Base-by-base conservation (phyloP, 2,113 vertebrate species). In the Panurus biarmicus region DNA sequence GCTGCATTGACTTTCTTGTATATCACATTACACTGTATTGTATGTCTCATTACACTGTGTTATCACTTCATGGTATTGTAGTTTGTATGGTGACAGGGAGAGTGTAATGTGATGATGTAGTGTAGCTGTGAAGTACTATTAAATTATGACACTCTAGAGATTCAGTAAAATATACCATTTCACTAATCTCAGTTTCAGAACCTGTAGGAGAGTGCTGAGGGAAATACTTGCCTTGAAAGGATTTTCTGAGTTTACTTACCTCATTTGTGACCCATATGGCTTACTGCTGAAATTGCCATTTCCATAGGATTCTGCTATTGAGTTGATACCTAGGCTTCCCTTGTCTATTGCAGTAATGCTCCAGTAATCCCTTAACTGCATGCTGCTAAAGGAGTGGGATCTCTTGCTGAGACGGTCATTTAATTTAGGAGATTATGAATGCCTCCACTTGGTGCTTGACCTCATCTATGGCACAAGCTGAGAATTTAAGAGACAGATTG, bases 1-100 rank as follows among this genome's bases (percentile, higher is more conserved):
- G 96, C 94, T 95, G 95, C 95, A 95, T 95, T 97, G 94, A 96
- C 95, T 98, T 97, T 95, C 96, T 96, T 96, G 96, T 97, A 95
- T 94, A 95, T 96, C 96, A 96, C 96, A 97, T 97, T 97, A 95
- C 89, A 95, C 75, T 96, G 73, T 51, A 93, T 96, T 97, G 96
- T 95, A 87, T 95, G 93, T 97, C 96, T 98, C 97, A 97, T 98
- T 98, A 97, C 89, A 69, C 42, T 75, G 47, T 95, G 95, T 96
- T 98, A 98, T 96, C 95, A 93, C 97, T 97, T 97, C 97, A 96
- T 84, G 93, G 94, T 95, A 85, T 81, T 84, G 72, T 90, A 91
- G 95, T 90, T 98, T 97, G 90, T 45, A 90, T 85, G 92, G 95
- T 12, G 88, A 94, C 90, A 89, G 77, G 90, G 76, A 96, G 93